Evolutionary conservation across 2,888 invertebrate species (phyloP), one percentile per base, ranked within the genome.

Genomic region (Tenthredo scrophulariae): DNA sequence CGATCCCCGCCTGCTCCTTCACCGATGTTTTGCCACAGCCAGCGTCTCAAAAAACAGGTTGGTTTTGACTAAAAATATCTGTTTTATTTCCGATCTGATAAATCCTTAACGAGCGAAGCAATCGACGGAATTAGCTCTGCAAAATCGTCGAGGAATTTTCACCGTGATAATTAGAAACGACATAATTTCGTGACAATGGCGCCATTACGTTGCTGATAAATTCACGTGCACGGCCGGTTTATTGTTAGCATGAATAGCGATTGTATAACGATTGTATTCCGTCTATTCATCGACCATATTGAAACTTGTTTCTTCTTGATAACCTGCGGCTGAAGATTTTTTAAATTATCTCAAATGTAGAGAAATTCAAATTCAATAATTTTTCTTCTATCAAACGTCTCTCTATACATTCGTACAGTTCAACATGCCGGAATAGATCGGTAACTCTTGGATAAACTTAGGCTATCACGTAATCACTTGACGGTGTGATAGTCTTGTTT

Each of bases 1-100:
- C 80, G 70, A 65, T 22, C 22, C 74, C n/a, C 54, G 50, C 40
- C 22, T 67, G 46, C 10, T 26, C 58, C 15, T 46, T 67, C 22
- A 29, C 40, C 22, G 40, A 67, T 26, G 85, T 40, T 26, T 72
- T 62, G 15, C 70, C 80, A 15, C 79, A 65, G 18, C 40, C 29
- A 65, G 86, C 85, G 62, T 84, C 85, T 75, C 86, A 87, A 80
- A 87, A 88, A 88, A 85, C 87, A 88, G 89, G 89, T 89, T 87
- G 33, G 88, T 88, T 80, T 43, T 29, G 46, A 83, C 43, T 29
- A 33, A 62, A 26, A 62, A 80, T 13, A 62, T 9, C 13, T 7
- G 13, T 26, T 29, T 75, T n/a, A 29, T 50, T 50, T 54, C 33
- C 7, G n/a, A 50, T 77, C 15, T 43, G 4, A 13, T 33, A 0